phyloP scores from a whole-genome alignment of 2,113 vertebrate genomes.

The Plecotus auritus region DNA sequence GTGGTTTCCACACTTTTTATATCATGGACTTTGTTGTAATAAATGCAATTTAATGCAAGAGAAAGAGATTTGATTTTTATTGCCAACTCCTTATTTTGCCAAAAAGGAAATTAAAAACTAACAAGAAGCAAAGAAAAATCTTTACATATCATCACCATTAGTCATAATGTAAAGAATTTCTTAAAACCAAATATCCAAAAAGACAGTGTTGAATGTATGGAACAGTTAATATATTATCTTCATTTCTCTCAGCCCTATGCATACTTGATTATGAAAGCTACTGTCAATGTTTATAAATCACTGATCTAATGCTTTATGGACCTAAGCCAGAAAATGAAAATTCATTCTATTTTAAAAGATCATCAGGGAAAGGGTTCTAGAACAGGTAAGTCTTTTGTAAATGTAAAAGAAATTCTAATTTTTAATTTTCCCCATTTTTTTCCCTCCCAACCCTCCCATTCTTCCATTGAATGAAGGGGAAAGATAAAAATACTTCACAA shows the following conservation, averaged over 20 bases:
- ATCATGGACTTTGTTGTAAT: background rate
- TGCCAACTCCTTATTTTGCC: background rate
- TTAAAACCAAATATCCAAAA: background rate
- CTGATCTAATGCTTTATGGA: background rate
- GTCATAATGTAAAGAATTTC: background rate
- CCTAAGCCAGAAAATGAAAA: background rate
- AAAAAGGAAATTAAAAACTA: background rate
- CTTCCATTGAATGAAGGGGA: background rate
- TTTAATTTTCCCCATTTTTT: background rate
- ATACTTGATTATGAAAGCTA: background rate
- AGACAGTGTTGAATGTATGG: background rate
- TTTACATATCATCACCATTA: background rate
- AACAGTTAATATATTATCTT: background rate
- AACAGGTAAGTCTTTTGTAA: background rate
- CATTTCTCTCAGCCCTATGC: background rate
- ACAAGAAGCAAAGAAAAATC: background rate
- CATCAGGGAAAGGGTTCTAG: background rate
- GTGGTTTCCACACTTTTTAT: background rate
- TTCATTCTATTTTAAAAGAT: background rate
- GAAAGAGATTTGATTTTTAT: background rate
- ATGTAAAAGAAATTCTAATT: background rate
- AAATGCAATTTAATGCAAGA: constrained; percentile 1
- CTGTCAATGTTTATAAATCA: background rate
- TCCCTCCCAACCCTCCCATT: background rate
- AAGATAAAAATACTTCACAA: background rate